These are phyloP conservation scores for Sinhomidia bicolor DNA, from an alignment of 2,888 invertebrate species.

Conservation along the genomic window DNA sequence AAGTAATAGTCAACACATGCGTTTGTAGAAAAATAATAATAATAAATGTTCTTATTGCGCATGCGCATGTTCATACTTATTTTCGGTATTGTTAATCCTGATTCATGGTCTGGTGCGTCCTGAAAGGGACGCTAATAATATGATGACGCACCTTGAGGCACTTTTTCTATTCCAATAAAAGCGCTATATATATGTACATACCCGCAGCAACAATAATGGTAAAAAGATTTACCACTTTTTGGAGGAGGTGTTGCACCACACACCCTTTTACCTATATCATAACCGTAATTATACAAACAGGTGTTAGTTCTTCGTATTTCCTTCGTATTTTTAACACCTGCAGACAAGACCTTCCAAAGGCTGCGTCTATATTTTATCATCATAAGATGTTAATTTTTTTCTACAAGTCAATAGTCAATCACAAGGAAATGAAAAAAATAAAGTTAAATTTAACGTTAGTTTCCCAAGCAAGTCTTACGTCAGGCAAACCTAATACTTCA, in stretches of 20 bases:
- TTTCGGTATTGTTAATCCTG: constrained; percentile 10
- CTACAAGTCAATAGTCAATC: neutral
- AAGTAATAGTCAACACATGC: neutral
- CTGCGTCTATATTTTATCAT: too few species aligned
- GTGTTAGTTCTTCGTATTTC: too few species aligned
- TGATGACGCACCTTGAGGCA: constrained; percentile 10
- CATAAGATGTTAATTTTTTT: constrained; percentile 25
- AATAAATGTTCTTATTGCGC: neutral
- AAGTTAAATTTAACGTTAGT: too few species aligned
- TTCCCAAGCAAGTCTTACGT: neutral
- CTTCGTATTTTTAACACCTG: constrained; percentile 4
- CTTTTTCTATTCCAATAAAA: constrained; percentile 34
- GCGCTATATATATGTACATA: too few species aligned
- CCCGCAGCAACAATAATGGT: too few species aligned
- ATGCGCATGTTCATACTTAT: neutral
- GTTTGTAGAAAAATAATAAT: neutral
- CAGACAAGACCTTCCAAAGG: constrained; percentile 26
- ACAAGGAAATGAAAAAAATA: constrained; percentile 28
- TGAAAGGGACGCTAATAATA: neutral
- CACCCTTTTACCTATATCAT: constrained; percentile 16
- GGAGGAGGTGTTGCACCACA: constrained; percentile 45
- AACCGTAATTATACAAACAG: too few species aligned
- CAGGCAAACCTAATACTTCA: neutral
- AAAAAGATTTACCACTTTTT: constrained; percentile 11
- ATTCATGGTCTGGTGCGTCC: constrained; percentile 22